Percentiles rank a stretch among this genome's conserved stretches.
Evolutionary conservation across 2,888 invertebrate species (phyloP).

Genomic region (Drosophila neutralis): DNA sequence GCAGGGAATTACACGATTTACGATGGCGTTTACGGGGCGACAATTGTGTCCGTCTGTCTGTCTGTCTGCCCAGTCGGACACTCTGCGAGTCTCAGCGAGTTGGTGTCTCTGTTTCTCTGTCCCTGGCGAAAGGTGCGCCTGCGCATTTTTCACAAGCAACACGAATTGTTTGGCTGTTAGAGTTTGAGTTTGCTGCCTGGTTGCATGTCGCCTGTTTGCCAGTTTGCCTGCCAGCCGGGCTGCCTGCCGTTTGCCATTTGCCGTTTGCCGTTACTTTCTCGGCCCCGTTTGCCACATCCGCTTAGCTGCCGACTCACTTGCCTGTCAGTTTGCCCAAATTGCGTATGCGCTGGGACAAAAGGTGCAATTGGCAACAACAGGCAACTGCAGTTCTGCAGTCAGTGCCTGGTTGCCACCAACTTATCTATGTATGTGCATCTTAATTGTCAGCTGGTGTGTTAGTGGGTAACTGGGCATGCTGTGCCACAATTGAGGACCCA

Average conservation of each 20-base stretch:
- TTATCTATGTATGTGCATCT: conserved; percentile 80
- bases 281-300: conserved; percentile 66
- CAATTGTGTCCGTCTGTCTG: conserved; percentile 56
- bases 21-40: conserved; percentile 71
- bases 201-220: conserved; percentile 17
- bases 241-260: conserved; percentile 68
- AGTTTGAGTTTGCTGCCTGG: conserved; percentile 34
- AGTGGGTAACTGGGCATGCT: conserved; percentile 74
- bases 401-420: conserved; percentile 12
- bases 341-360: conserved; percentile 72
- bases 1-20: conserved; percentile 73
- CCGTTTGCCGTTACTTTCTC: conserved; percentile 71
- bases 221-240: conserved; percentile 52
- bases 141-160: conserved; percentile 71
- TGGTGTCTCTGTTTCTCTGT: conserved; percentile 24
- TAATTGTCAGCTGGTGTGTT: conserved; percentile 78
- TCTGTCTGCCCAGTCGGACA: conserved; percentile 1
- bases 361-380: conserved; percentile 40
- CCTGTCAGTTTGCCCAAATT: conserved; percentile 77
- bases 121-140: conserved; percentile 76
- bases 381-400: conserved; percentile 6
- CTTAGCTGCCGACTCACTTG: conserved; percentile 42
- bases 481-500: conserved; percentile 60
- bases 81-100: neutral
- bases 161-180: conserved; percentile 63